Base-by-base conservation (phyloP, 2,113 vertebrate genomes). In the Bostrychus sinensis region DNA sequence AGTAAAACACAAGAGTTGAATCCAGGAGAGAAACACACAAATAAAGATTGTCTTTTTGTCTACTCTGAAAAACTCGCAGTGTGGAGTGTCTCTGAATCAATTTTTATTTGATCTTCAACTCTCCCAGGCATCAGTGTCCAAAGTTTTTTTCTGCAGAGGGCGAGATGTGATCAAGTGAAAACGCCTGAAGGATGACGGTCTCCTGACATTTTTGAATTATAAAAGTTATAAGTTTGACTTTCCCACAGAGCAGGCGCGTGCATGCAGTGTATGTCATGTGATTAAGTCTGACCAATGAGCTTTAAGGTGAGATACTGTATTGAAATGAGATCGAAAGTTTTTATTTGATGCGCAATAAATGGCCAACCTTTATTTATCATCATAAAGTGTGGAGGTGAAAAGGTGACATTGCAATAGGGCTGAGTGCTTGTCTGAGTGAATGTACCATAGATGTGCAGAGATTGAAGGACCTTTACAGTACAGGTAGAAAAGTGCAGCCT, bases 31-130 rank as follows among this genome's bases (percentile, higher is more conserved):
- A 86, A 89, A 85, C 85, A 89, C 85, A 88, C 89, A 86, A 91
- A 91, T 91, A 89, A 91, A 91, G 85, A 88, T 89, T 86, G 86
- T 89, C 81, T 86, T 89, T 90, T 88, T 86, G 85, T 90, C 87
- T 85, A 87, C 86, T 84, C 16, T 54, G 51, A 62, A 82, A 75
- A 78, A 82, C n/a, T n/a, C n/a, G n/a, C n/a, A 75, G 51, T 58
- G 81, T 86, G 72, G 51, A 66, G 62, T 82, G 76, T 83, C 59
- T 80, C 55, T 75, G 66, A 74, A 54, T 78, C 78, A 46, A 64
- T 65, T 70, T 64, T 70, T 8, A 68, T 74, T 48, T 75, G 9
- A 4, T 4, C 19, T 20, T 5, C n/a, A 19, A 11, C 17, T 34
- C 17, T 36, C 4, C 28, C 11, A 34, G 16, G 26, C 12, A 8